Base-by-base conservation (phyloP, 2,797 vertebrate species). In the Coendou prehensilis region DNA sequence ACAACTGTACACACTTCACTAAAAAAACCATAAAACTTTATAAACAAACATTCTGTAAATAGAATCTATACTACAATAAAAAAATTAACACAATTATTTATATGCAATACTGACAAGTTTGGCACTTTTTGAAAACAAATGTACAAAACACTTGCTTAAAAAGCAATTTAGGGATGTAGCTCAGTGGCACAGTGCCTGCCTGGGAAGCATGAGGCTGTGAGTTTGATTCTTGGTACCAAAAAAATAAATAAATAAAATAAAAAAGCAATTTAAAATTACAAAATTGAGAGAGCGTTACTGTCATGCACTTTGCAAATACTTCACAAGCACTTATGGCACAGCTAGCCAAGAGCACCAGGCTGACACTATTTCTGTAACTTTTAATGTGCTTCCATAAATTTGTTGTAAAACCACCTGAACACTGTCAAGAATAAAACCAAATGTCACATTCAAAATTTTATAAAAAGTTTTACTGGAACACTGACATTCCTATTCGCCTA, bases 351-450 rank as follows among this genome's bases (percentile, higher is more conserved):
- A 98, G 96, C 98, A 96, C 97, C 94, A 96, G 98, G 98, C 98
- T 47, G 89, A 56, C 33, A 88, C 4, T 86, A 85, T 95, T 98
- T 99, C 99, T 95, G 99, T 98, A 94, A 99, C 98, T 99, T 99
- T 99, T 96, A 99, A 98, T 98, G 99, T 99, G 99, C 99, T 99
- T 98, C 99, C 99, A 0, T 99, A 99, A 11, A 98, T 99, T 97
- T 99, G 99, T 97, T 99, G 99, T 98, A 99, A 98, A 97, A 99
- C 99, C 98, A 99, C 99, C 98, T 99, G 99, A 98, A 99, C 99
- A 57, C 99, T 99, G 98, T 99, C 99, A 92, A 99, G 98, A 98
- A 99, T 99, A 98, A 99, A 99, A 98, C 99, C 99, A 97, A 99
- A 99, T 83, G 99, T 99, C 99, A 99, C 99, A 87, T 99, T 99